Evolutionary conservation across 2,888 invertebrate genomes (phyloP).

Genomic region (Metopia argyrocephala): DNA sequence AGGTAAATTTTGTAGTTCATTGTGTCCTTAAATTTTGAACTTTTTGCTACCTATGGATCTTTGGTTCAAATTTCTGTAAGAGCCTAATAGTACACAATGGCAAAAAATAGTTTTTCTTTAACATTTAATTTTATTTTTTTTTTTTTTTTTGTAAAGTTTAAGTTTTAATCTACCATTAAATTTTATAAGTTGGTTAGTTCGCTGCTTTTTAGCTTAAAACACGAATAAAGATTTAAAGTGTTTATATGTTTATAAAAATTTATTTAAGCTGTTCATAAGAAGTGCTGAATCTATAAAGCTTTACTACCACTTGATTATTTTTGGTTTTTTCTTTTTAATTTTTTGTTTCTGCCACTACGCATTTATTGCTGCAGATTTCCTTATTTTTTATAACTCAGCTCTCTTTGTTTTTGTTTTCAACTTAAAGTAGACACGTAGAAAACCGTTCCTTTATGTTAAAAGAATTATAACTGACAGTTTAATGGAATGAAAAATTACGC

Average conservation of each 20-base stretch:
- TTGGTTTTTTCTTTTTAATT: constrained; percentile 1
- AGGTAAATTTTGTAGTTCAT: no score
- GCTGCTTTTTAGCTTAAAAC: constrained; percentile 13
- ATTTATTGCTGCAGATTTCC: constrained; percentile 37
- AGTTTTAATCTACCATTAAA: constrained; percentile 31
- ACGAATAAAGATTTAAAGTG: constrained; percentile 53
- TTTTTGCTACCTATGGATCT: no score
- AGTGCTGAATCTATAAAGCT: constrained; percentile 52
- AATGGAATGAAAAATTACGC: constrained; percentile 72
- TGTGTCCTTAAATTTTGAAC: no score
- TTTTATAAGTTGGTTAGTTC: background rate
- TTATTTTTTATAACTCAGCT: background rate
- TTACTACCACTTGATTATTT: constrained; percentile 53
- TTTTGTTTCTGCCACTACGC: constrained; percentile 44
- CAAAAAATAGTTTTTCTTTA: no score
- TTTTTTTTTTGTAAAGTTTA: no score
- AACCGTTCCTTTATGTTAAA: constrained; percentile 64
- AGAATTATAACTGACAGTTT: constrained; percentile 71
- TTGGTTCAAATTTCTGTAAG: no score
- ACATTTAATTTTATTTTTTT: no score
- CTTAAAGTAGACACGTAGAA: constrained; percentile 57
- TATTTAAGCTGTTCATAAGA: constrained; percentile 21
- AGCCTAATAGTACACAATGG: no score
- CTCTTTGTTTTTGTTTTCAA: constrained; percentile 7
- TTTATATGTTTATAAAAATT: constrained; percentile 46